phyloP scores from a whole-genome alignment of 2,113 vertebrate genomes.

The Cichladusa arquata region DNA sequence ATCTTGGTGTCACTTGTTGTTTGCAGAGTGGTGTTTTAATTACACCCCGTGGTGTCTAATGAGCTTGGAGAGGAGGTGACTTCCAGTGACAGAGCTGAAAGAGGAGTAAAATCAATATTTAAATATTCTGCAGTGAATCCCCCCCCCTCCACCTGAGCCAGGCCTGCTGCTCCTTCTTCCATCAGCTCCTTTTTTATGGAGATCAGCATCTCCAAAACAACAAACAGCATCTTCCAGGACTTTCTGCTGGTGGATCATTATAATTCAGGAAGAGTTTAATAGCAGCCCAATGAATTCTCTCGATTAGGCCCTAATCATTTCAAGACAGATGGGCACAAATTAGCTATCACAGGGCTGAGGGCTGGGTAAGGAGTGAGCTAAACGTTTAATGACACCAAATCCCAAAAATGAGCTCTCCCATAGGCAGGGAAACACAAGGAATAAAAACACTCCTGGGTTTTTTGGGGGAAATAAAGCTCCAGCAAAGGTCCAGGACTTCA shows the following conservation, averaged over 20 bases:
- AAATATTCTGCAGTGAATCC: neutral
- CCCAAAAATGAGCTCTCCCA: neutral
- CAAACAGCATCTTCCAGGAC: neutral
- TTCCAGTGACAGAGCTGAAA: neutral
- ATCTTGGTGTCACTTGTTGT: neutral
- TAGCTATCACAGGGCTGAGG: neutral
- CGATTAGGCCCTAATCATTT: neutral
- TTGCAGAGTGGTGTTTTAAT: neutral
- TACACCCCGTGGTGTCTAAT: neutral
- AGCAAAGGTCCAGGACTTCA: neutral
- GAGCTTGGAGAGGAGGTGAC: neutral
- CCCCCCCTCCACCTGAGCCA: neutral
- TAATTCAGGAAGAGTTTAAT: neutral
- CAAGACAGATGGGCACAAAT: conserved; percentile 30
- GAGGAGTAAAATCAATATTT: neutral
- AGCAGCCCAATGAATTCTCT: neutral
- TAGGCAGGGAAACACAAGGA: neutral
- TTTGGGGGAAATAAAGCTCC: neutral
- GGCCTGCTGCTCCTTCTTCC: neutral
- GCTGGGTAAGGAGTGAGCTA: neutral
- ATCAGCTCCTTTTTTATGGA: rapidly evolving
- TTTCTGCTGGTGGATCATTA: neutral
- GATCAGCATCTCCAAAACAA: neutral
- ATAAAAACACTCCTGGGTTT: neutral
- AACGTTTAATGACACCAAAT: neutral